Evolutionary conservation across 2,888 invertebrate genomes (phyloP).

Genomic region (Sphecodes monilicornis): DNA sequence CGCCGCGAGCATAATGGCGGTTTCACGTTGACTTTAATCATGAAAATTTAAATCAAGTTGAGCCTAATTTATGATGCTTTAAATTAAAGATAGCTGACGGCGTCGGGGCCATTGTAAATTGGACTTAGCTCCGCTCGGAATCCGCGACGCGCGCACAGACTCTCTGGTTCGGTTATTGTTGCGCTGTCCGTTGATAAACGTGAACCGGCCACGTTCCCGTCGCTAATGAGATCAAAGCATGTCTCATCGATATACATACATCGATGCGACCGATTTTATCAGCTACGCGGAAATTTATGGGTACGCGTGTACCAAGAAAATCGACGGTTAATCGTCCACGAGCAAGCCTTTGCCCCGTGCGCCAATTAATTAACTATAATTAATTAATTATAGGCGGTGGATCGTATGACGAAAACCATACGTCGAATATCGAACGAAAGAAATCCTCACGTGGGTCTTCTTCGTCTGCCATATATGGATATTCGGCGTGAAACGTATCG

Average conservation of each 20-base stretch:
- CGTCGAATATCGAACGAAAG: background rate
- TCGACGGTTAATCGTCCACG: background rate
- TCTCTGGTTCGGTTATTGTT: background rate
- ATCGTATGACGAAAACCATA: background rate
- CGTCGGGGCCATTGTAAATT: constrained; percentile 25
- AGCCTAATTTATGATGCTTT: constrained; percentile 33
- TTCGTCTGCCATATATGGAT: background rate
- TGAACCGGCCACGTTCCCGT: constrained; percentile 16
- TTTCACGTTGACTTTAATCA: constrained; percentile 30
- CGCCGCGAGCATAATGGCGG: constrained; percentile 9
- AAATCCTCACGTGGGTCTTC: background rate
- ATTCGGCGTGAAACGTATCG: background rate
- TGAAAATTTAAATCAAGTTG: constrained; percentile 35
- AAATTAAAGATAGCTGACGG: constrained; percentile 33
- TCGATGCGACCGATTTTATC: background rate
- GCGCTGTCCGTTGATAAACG: background rate
- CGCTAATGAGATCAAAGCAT: constrained; percentile 31
- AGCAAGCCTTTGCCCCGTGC: background rate
- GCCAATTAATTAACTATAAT: background rate
- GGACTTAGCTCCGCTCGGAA: constrained; percentile 19
- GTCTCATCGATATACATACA: background rate
- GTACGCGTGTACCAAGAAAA: constrained; percentile 4
- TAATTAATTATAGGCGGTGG: background rate
- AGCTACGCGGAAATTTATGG: background rate
- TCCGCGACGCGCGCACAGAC: background rate